phyloP scores from a whole-genome alignment of 2,113 vertebrate species.

The Rhinopomastus cyanomelas region DNA sequence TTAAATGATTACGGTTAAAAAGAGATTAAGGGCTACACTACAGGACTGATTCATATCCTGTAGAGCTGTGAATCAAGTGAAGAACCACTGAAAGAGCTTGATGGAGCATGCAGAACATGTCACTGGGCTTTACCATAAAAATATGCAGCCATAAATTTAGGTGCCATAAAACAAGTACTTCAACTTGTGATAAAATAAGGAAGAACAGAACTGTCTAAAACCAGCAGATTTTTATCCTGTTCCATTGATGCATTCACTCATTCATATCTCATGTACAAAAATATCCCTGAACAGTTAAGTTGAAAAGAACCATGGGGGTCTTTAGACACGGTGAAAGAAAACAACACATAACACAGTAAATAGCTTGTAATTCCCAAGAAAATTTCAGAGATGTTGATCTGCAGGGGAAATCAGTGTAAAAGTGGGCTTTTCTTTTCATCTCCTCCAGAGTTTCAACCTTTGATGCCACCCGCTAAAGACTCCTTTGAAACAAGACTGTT shows the following conservation, averaged over 20 bases:
- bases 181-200: conserved; percentile 23
- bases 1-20: conserved; percentile 26
- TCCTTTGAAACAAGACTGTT: conserved; percentile 67
- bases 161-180: conserved; percentile 21
- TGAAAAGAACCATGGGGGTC: conserved; percentile 20
- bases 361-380: conserved; percentile 44
- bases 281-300: conserved; percentile 34
- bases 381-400: conserved; percentile 53
- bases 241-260: conserved; percentile 2
- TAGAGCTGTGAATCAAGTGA: conserved; percentile 40
- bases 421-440: conserved; percentile 67
- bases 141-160: conserved; percentile 54
- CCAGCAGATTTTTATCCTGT: neutral
- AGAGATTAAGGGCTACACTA: conserved; percentile 9
- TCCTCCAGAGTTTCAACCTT: conserved; percentile 54
- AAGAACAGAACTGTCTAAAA: conserved; percentile 39
- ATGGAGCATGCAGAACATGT: conserved; percentile 37
- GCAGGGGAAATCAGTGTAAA: conserved; percentile 56
- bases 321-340: conserved; percentile 26
- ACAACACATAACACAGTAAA: conserved; percentile 31
- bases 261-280: conserved; percentile 50
- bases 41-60: conserved; percentile 22
- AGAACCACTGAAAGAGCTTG: conserved; percentile 28
- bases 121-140: conserved; percentile 51
- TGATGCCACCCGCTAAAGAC: conserved; percentile 63